Evolutionary conservation across 2,888 invertebrate genomes (phyloP).

Genomic region (Drepana falcataria): DNA sequence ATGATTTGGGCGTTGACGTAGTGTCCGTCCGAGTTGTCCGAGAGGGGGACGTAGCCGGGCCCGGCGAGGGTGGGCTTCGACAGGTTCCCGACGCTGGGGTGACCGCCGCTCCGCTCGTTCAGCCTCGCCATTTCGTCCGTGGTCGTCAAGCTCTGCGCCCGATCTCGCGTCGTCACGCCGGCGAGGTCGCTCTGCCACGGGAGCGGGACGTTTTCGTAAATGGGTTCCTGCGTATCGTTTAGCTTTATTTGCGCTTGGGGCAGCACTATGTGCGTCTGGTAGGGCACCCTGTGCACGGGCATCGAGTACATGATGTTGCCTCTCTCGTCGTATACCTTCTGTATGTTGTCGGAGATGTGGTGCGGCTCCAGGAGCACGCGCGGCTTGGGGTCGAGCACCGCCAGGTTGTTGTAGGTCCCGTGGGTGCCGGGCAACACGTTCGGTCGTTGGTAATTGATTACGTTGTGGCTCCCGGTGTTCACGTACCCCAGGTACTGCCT

Average conservation of each 20-base stretch:
- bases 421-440: slow-evolving; percentile 75
- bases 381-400: slow-evolving; percentile 73
- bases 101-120: slow-evolving; percentile 62
- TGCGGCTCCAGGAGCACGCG: slow-evolving; percentile 79
- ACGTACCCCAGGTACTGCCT: slow-evolving; percentile 64
- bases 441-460: slow-evolving; percentile 49
- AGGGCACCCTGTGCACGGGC: slow-evolving; percentile 71
- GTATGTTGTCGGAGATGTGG: slow-evolving; percentile 78
- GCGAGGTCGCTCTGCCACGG: slow-evolving; percentile 78
- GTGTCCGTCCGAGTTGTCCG: slow-evolving; percentile 49
- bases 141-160: slow-evolving; percentile 85
- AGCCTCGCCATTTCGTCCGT: slow-evolving; percentile 80
- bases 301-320: slow-evolving; percentile 82
- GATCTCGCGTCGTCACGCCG: slow-evolving; percentile 48
- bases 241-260: slow-evolving; percentile 62
- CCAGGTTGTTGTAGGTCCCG: slow-evolving; percentile 86
- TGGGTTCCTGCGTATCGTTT: slow-evolving; percentile 82
- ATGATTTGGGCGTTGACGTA: slow-evolving; percentile 72
- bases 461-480: slow-evolving; percentile 43
- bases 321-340: slow-evolving; percentile 80
- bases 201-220: slow-evolving; percentile 88
- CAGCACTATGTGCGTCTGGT: slow-evolving; percentile 70
- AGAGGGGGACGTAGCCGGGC: slow-evolving; percentile 32
- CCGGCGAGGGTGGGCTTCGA: slow-evolving; percentile 28
- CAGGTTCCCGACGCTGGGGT: slow-evolving; percentile 41